These are phyloP conservation scores for Enteromius treurensis DNA, from an alignment of 2,797 vertebrate species.

Conservation along the genomic window DNA sequence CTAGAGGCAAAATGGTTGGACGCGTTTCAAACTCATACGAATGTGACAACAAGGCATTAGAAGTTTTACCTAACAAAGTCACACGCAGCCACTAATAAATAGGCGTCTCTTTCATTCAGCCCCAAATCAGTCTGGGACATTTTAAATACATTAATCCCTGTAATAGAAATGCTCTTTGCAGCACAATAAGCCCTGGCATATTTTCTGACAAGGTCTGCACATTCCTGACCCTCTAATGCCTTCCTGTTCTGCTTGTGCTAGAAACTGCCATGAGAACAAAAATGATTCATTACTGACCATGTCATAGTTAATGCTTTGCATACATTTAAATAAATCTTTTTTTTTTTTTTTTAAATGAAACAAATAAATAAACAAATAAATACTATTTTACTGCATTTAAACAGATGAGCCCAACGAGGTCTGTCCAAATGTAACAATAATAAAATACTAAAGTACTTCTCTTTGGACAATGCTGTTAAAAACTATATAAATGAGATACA, in stretches of 20 bases:
- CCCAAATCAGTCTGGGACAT: constrained; percentile 32
- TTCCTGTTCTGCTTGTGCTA: constrained; percentile 10
- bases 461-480: neutral
- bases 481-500: neutral
- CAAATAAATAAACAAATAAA: too few species aligned
- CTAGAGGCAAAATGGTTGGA: constrained; percentile 47
- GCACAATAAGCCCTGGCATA: constrained; percentile 47
- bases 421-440: neutral
- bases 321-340: too few species aligned
- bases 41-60: constrained; percentile 40
- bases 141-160: constrained; percentile 54
- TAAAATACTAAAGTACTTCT: neutral
- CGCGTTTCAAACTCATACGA: constrained; percentile 4
- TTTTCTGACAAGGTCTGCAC: constrained; percentile 59
- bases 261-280: constrained; percentile 13
- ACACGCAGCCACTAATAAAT: constrained; percentile 35
- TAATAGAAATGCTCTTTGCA: constrained; percentile 34
- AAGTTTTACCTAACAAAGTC: constrained; percentile 8
- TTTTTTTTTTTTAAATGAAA: too few species aligned
- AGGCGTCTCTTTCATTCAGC: constrained; percentile 29
- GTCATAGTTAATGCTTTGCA: neutral
- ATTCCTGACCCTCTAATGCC: constrained; percentile 49
- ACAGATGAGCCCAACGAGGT: neutral
- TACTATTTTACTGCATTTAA: neutral
- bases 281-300: neutral